These are phyloP conservation scores for Sitodiplosis mosellana DNA, from an alignment of 1,140 invertebrate genomes.

Conservation along the genomic window DNA sequence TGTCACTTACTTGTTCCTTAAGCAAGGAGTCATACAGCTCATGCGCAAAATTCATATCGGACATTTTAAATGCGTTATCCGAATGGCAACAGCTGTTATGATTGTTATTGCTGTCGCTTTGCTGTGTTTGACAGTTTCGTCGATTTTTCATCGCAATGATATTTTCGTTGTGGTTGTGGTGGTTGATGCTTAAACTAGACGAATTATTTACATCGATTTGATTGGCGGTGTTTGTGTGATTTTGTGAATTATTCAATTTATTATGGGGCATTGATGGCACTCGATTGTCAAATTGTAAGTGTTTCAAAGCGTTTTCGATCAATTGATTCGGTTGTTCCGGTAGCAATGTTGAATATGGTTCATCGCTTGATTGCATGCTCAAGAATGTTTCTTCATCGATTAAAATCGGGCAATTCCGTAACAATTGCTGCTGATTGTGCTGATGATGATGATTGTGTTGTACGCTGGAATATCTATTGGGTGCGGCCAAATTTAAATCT, in stretches of 20 bases:
- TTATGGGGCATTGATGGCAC: background rate
- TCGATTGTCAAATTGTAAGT: background rate
- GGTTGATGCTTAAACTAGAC: no score
- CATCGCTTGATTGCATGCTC: constrained; percentile 20
- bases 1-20: no score
- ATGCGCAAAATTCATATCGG: background rate
- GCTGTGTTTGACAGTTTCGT: background rate
- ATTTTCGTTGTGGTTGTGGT: no score
- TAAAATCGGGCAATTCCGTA: constrained; percentile 18
- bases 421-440: no score
- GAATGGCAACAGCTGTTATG: background rate
- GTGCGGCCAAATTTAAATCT: constrained; percentile 1
- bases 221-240: no score
- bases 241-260: no score
- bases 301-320: no score
- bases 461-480: no score
- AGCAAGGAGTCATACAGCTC: background rate
- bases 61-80: background rate
- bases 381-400: constrained; percentile 24
- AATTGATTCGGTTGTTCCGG: background rate
- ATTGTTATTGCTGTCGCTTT: no score
- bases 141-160: background rate
- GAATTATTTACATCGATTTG: no score
- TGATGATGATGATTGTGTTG: no score
- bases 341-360: background rate